Conservation (phyloP, 2,113 vertebrate species). For the Neodontobutis hainanensis region DNA sequence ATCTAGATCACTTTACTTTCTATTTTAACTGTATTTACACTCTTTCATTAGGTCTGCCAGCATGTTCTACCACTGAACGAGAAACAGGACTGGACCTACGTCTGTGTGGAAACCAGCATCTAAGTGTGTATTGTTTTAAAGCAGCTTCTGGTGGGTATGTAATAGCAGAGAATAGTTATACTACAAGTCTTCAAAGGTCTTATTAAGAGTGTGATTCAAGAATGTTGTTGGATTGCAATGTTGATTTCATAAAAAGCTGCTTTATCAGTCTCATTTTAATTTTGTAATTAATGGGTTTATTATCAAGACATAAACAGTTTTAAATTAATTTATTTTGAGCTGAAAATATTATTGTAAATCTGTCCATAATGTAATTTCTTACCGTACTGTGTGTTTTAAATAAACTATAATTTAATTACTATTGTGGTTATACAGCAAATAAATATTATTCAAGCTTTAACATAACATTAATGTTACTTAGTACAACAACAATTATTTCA, state of each 20-base stretch:
- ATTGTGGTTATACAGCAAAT: not conserved
- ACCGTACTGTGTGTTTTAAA: not conserved
- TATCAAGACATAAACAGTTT: too few species aligned
- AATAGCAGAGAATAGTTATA: too few species aligned
- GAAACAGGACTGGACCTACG: slow-evolving; percentile 87
- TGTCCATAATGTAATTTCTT: not conserved
- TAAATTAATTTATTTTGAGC: too few species aligned
- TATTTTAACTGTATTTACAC: not conserved
- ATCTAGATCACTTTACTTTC: not conserved
- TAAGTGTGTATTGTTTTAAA: slow-evolving; percentile 3
- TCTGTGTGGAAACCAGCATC: slow-evolving; percentile 81
- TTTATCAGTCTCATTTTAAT: too few species aligned
- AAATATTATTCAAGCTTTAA: not conserved
- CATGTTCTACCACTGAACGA: slow-evolving; percentile 87
- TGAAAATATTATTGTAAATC: not conserved
- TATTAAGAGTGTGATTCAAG: too few species aligned
- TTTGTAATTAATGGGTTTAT: too few species aligned
- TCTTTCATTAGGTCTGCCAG: slow-evolving; percentile 85
- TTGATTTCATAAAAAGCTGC: too few species aligned
- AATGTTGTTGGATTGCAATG: too few species aligned
- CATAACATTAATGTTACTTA: too few species aligned
- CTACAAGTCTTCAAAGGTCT: too few species aligned
- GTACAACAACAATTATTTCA: too few species aligned
- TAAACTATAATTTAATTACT: not conserved
- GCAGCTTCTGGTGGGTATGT: not conserved